A percentile compares a stretch with the other conserved stretches of the same genome.
These are phyloP conservation scores for Lycocerus yunnanus DNA, from an alignment of 2,888 invertebrate species.

Conservation along the genomic window DNA sequence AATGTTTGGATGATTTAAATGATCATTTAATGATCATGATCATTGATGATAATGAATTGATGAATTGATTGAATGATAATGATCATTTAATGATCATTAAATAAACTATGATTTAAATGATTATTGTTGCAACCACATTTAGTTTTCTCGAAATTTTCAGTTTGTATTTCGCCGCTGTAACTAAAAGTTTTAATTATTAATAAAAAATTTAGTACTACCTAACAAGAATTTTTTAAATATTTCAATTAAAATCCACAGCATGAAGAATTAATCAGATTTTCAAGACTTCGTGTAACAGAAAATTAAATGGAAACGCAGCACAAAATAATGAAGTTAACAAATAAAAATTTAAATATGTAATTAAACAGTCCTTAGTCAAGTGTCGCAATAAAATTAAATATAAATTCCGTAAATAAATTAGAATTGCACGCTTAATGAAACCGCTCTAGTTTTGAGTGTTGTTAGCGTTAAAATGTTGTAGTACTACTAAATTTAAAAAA, in stretches of 20 bases:
- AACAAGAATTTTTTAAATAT: not conserved
- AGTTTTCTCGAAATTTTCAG: not conserved
- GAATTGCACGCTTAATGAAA: not conserved
- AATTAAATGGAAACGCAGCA: not conserved
- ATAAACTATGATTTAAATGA: too few relatives aligned
- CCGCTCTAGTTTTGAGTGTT: not conserved
- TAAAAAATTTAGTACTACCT: not conserved
- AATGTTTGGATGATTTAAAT: too few relatives aligned
- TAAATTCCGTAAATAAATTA: not conserved
- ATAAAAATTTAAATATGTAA: not conserved
- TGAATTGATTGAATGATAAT: too few relatives aligned
- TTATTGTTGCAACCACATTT: too few relatives aligned
- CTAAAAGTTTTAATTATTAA: not conserved
- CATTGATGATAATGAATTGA: too few relatives aligned
- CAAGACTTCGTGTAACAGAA: not conserved
- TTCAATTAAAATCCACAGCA: not conserved
- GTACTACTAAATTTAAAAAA: not conserved
- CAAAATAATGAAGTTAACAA: not conserved
- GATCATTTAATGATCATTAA: too few relatives aligned
- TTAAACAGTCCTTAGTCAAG: not conserved
- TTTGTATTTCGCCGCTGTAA: not conserved
- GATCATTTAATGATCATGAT: too few relatives aligned
- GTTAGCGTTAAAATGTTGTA: not conserved
- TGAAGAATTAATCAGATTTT: not conserved
- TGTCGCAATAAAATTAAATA: not conserved